Conservation (phyloP, 2,113 vertebrate genomes). For the Blennius ocellaris region DNA sequence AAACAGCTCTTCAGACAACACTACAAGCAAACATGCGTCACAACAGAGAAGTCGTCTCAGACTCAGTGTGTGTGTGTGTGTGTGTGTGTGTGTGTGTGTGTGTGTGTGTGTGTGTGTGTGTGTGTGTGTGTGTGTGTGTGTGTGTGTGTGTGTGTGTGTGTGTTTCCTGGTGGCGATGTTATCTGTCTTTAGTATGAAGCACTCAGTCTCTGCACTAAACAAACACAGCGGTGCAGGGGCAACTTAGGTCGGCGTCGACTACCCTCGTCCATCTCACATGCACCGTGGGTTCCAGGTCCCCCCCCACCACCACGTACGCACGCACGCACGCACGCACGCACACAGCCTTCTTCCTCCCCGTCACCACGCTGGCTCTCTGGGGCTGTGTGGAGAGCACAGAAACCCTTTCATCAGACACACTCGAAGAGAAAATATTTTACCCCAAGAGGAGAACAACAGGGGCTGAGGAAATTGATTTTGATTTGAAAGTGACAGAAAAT, state of each 20-base stretch:
- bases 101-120: conserved; percentile 1
- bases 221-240: conserved; percentile 62
- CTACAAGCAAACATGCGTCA: conserved; percentile 57
- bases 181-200: conserved; percentile 70
- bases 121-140: conserved; percentile 3
- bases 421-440: conserved; percentile 62
- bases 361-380: conserved; percentile 35
- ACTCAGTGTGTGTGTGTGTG: conserved; percentile 15
- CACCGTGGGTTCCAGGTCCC: conserved; percentile 31
- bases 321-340: too few relatives aligned
- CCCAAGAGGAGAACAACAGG: conserved; percentile 61
- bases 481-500: conserved; percentile 72
- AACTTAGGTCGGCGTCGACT: conserved; percentile 58
- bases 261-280: conserved; percentile 55
- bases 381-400: conserved; percentile 58
- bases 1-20: conserved; percentile 63
- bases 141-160: conserved; percentile 7
- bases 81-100: conserved; percentile 5
- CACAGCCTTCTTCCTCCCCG: conserved; percentile 17
- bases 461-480: conserved; percentile 71
- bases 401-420: conserved; percentile 71
- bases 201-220: conserved; percentile 48
- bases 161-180: conserved; percentile 50
- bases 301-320: conserved; percentile 19
- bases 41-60: conserved; percentile 42